Conservation (phyloP, 2,113 vertebrate genomes). For the Osmerus mordax region DNA sequence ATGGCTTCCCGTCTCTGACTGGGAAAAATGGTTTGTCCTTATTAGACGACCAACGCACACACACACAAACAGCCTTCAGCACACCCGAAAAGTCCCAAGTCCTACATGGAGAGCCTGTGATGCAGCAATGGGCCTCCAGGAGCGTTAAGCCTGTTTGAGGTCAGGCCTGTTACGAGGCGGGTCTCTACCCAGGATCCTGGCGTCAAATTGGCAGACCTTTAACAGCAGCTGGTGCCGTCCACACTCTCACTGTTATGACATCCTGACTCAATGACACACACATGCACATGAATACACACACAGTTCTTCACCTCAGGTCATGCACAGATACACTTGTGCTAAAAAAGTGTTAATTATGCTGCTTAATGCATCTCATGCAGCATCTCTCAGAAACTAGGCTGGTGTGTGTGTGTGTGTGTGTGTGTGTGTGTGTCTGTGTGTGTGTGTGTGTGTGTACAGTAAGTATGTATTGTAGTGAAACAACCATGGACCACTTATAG, state of each 20-base stretch:
- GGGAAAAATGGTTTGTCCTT: no score
- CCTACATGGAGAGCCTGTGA: no score
- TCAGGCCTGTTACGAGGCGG: neutral
- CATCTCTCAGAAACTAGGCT: neutral
- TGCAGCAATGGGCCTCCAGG: neutral
- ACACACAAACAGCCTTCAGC: no score
- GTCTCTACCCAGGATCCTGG: neutral
- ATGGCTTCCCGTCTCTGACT: no score
- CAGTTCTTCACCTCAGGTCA: neutral
- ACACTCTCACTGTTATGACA: neutral
- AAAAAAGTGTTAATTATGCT: no score
- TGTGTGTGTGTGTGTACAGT: neutral
- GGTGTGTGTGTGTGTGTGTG: neutral
- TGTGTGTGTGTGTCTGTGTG: neutral
- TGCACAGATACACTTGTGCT: no score
- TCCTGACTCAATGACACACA: constrained; percentile 2
- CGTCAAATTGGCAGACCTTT: neutral
- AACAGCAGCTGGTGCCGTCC: neutral
- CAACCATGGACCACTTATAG: no score
- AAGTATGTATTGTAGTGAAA: neutral
- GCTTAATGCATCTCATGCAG: no score
- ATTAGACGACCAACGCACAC: no score
- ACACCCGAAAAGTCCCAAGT: no score
- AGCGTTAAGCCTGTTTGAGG: neutral
- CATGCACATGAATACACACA: neutral